These are phyloP conservation scores for Microtus ochrogaster DNA, from an alignment of 2,113 vertebrate species.

Conservation along the genomic window DNA sequence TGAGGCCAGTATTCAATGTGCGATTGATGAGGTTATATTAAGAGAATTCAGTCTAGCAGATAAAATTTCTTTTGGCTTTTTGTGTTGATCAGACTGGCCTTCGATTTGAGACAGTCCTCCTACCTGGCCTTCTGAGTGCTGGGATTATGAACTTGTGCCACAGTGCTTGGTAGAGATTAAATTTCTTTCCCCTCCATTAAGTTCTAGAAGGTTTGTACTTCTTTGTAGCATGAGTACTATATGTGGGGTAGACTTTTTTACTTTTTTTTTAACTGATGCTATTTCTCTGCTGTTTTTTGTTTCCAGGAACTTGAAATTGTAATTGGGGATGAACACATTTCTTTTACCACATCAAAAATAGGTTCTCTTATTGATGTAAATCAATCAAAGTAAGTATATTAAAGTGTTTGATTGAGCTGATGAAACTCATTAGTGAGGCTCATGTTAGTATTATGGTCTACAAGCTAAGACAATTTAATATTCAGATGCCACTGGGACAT, in stretches of 20 bases:
- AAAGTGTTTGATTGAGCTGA: neutral
- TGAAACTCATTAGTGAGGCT: neutral
- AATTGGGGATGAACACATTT: conserved; percentile 98
- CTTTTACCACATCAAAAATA: conserved; percentile 99
- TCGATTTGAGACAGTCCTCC: neutral
- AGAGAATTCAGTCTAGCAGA: neutral
- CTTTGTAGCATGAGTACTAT: neutral
- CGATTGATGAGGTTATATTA: neutral
- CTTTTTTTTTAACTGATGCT: too few species aligned
- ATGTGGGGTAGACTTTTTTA: neutral
- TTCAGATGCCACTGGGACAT: neutral
- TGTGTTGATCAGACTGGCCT: neutral
- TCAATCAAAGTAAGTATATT: conserved; percentile 95
- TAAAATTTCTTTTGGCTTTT: neutral
- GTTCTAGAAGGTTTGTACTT: neutral
- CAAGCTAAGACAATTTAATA: neutral
- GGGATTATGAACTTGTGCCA: neutral
- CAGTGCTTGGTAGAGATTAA: neutral
- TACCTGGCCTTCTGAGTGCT: neutral
- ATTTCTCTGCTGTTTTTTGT: neutral
- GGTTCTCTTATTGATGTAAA: conserved; percentile 98
- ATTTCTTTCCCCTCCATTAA: neutral
- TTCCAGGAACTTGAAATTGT: conserved; percentile 97
- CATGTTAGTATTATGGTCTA: neutral
- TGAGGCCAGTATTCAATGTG: neutral